Evolutionary conservation across 2,888 invertebrate genomes (phyloP), one percentile per base, ranked within the genome.

Genomic region (Calliscelio sp.): DNA sequence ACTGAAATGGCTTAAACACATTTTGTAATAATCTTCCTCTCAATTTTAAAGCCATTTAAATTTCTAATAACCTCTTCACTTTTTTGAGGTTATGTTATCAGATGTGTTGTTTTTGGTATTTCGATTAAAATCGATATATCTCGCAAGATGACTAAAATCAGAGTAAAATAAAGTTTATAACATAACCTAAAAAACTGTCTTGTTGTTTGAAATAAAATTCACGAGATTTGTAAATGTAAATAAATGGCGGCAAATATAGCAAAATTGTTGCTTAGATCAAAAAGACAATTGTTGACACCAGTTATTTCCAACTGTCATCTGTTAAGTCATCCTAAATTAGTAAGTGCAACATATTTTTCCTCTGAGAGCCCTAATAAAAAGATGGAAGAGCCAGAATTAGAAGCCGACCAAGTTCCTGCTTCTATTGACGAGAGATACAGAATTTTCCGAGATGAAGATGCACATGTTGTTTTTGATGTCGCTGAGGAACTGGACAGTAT

Each of bases 381-480:
- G 16, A 49, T 16, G 7, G 41, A 1, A 6, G 18, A 46, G 16
- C 7, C n/a, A 2, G 44, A 18, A 11, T 24, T 38, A 10, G 22
- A 59, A 35, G 35, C 22, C 0, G 55, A 75, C 3, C 20, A 65
- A 0, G 7, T 53, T 5, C 14, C 1, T 11, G 22, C 0, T 16
- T 6, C 61, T 7, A 51, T 63, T n/a, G 65, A 74, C 14, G 24
- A 74, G 18, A 70, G 28, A n/a, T 77, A 35, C 24, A 75, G 65
- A 55, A 18, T 77, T 22, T 81, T 71, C 24, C 61, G 46, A 0
- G 81, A 82, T n/a, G 65, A 77, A 35, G 81, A 82, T 25, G 5
- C 81, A 20, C 0, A 57, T 28, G 24, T 63, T 4, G 96, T 97
- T 88, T 95, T 96, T 86, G 96, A 97, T 91, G 95, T 97, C 20